Evolutionary conservation across 2,113 vertebrate species (phyloP).

Genomic region (Hippolais icterina): DNA sequence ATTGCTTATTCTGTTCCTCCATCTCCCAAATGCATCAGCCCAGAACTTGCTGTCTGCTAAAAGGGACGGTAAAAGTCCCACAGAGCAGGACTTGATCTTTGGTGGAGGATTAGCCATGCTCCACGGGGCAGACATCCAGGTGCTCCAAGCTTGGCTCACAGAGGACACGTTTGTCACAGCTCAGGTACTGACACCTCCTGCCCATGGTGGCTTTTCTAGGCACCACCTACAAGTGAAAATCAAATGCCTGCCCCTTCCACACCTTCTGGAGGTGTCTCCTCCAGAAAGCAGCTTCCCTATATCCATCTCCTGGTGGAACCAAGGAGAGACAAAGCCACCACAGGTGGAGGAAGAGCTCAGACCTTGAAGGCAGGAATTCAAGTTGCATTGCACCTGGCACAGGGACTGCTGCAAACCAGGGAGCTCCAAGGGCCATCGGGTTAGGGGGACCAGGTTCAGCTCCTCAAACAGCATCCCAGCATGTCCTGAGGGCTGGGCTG

Average conservation of each 20-base stretch:
- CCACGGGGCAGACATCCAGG: neutral
- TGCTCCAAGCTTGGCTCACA: neutral
- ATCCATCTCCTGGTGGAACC: neutral
- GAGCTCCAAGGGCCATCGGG: neutral
- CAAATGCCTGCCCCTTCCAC: neutral
- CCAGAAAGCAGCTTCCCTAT: neutral
- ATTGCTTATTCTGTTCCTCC: neutral
- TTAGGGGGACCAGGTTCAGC: neutral
- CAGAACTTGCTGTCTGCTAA: neutral
- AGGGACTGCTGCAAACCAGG: neutral
- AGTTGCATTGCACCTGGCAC: neutral
- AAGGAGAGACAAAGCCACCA: neutral
- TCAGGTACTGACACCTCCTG: neutral
- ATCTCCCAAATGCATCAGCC: neutral
- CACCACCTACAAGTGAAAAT: neutral
- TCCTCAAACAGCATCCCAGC: neutral
- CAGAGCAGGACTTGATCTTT: rapidly evolving
- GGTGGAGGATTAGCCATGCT: neutral
- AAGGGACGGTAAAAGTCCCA: neutral
- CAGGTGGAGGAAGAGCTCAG: neutral
- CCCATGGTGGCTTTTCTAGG: neutral
- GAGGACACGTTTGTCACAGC: rapidly evolving
- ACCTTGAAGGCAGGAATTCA: neutral
- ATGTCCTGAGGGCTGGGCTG: neutral
- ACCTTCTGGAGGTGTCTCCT: neutral